Conservation (phyloP, 2,797 vertebrate genomes). For the Bradypodion pumilum region DNA sequence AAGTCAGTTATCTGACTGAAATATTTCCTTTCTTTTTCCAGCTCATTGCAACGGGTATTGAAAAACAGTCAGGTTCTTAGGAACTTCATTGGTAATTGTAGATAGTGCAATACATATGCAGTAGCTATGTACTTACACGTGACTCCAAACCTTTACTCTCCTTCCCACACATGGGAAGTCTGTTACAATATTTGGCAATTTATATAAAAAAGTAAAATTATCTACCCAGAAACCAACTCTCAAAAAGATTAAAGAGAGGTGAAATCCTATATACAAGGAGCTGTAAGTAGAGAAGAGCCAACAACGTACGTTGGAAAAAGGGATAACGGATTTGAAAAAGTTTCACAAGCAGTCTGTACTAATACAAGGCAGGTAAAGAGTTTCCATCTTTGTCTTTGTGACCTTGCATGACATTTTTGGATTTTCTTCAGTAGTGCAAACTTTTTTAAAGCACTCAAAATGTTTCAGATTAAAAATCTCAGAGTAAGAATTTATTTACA, state of each 20-base stretch:
- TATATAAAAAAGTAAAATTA: not conserved
- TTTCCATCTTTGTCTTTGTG: too few relatives aligned
- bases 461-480: too few relatives aligned
- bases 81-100: not conserved
- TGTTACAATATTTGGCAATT: not conserved
- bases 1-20: slow-evolving; percentile 58
- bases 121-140: not conserved
- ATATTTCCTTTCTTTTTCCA: slow-evolving; percentile 62
- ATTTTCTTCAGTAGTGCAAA: too few relatives aligned
- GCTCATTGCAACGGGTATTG: slow-evolving; percentile 57
- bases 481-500: too few relatives aligned
- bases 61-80: not conserved
- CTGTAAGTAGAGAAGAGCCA: too few relatives aligned
- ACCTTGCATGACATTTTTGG: too few relatives aligned
- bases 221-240: not conserved
- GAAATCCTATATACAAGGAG: not conserved
- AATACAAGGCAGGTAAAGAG: too few relatives aligned
- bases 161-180: not conserved
- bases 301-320: too few relatives aligned
- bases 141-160: not conserved
- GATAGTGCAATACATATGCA: not conserved
- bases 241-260: not conserved
- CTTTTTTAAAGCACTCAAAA: too few relatives aligned
- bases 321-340: too few relatives aligned
- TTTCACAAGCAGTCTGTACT: too few relatives aligned